A percentile compares a stretch with the other conserved stretches of the same genome.
phyloP scores from a whole-genome alignment of 2,797 vertebrate genomes.

The Chaetodon trifasciatus region DNA sequence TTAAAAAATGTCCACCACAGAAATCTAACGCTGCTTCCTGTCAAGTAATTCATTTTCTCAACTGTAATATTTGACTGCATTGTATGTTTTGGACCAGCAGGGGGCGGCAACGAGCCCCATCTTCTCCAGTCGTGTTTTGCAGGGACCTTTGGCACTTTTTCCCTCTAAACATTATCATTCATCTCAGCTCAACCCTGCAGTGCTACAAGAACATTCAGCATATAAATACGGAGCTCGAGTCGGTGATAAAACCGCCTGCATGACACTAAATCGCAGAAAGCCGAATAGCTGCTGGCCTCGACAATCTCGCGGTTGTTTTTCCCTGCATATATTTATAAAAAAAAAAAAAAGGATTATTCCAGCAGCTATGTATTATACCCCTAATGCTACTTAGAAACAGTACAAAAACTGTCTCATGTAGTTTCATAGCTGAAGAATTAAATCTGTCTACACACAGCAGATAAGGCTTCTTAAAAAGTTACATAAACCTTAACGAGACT shows the following conservation, averaged over 20 bases:
- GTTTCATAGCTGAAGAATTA: neutral
- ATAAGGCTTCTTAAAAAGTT: slow-evolving; percentile 31
- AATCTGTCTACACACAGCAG: slow-evolving; percentile 7
- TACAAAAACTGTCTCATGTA: neutral
- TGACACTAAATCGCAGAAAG: slow-evolving; percentile 8
- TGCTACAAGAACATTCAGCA: slow-evolving; percentile 1
- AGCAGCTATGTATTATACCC: neutral
- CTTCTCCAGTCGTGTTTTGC: neutral
- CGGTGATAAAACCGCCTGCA: neutral
- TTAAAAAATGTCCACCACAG: neutral
- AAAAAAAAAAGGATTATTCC: neutral
- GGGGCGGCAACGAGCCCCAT: slow-evolving; percentile 49
- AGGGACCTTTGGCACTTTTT: neutral
- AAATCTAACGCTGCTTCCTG: neutral
- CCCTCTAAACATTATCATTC: slow-evolving; percentile 26
- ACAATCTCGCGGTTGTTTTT: neutral
- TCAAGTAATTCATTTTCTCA: neutral
- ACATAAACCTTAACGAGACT: slow-evolving; percentile 22
- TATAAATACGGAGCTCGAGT: neutral
- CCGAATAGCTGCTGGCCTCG: neutral
- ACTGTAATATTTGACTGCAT: neutral
- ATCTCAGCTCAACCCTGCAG: slow-evolving; percentile 33
- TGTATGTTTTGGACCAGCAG: slow-evolving; percentile 45
- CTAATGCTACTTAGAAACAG: neutral
- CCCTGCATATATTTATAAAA: neutral